phyloP scores from a whole-genome alignment of 2,888 invertebrate genomes.

The Drosophila kanekoi region DNA sequence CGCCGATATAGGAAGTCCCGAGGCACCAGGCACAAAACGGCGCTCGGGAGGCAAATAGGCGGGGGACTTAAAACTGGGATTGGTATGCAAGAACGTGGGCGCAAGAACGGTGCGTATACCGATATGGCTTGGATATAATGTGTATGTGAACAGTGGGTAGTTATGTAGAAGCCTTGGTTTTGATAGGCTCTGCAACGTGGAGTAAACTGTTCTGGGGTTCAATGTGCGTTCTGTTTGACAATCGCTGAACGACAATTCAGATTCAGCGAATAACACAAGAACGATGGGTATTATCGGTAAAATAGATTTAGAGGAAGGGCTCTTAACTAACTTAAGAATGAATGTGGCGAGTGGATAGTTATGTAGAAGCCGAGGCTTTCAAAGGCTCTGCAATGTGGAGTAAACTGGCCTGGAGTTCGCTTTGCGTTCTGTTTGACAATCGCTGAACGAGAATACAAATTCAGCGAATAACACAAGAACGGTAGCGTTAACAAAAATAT shows the following conservation, averaged over 20 bases:
- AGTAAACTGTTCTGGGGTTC: constrained; percentile 45
- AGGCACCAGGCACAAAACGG: constrained; percentile 58
- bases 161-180: constrained; percentile 28
- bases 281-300: constrained; percentile 43
- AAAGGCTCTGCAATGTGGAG: constrained; percentile 43
- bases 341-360: constrained; percentile 36
- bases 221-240: constrained; percentile 83
- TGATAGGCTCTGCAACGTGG: constrained; percentile 46
- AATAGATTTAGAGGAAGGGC: not conserved
- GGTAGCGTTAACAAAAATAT: constrained; percentile 56
- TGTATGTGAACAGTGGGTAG: constrained; percentile 20
- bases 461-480: constrained; percentile 84
- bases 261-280: constrained; percentile 83
- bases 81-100: constrained; percentile 70
- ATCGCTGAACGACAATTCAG: constrained; percentile 51
- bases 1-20: constrained; percentile 82
- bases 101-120: constrained; percentile 68
- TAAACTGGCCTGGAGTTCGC: constrained; percentile 33
- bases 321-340: not conserved
- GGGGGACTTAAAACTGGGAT: constrained; percentile 30
- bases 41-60: constrained; percentile 82
- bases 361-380: constrained; percentile 22
- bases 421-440: constrained; percentile 84
- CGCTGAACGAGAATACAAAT: constrained; percentile 50
- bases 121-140: not conserved